phyloP scores from a whole-genome alignment of 2,888 invertebrate genomes.

The Amiota mariae region DNA sequence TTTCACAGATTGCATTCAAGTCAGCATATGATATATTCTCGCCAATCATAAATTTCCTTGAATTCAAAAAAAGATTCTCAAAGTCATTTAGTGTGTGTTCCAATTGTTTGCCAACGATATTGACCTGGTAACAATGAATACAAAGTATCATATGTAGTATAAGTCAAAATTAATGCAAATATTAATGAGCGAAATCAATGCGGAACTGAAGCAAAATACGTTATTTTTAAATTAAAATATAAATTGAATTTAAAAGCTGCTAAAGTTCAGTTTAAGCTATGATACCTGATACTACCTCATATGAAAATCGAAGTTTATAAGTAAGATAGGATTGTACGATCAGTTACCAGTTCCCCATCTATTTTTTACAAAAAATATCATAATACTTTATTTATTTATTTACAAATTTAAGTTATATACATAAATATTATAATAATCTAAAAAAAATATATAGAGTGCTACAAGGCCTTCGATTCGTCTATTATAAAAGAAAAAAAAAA shows the following conservation, averaged over 20 bases:
- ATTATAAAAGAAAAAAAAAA: too few species aligned
- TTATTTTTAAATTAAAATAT: background rate
- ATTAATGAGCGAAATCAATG: background rate
- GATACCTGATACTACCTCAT: too few species aligned
- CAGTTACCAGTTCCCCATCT: too few species aligned
- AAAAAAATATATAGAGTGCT: too few species aligned
- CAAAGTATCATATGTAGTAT: too few species aligned
- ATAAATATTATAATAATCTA: too few species aligned
- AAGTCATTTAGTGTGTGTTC: slow-evolving; percentile 77
- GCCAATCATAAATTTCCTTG: slow-evolving; percentile 76
- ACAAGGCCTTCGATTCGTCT: too few species aligned
- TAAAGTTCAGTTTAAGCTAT: background rate
- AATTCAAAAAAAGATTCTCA: slow-evolving; percentile 75
- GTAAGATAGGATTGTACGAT: too few species aligned
- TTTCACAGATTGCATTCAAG: slow-evolving; percentile 82
- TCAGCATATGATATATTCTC: slow-evolving; percentile 82
- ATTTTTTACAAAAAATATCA: too few species aligned
- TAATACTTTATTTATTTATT: too few species aligned
- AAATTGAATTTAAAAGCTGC: background rate
- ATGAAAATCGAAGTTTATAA: too few species aligned
- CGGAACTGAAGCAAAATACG: background rate
- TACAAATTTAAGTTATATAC: too few species aligned
- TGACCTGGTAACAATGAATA: slow-evolving; percentile 52
- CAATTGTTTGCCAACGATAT: slow-evolving; percentile 74
- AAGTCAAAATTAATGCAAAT: background rate